These are phyloP conservation scores for Meganola albula DNA, from an alignment of 2,888 invertebrate species.

Conservation along the genomic window DNA sequence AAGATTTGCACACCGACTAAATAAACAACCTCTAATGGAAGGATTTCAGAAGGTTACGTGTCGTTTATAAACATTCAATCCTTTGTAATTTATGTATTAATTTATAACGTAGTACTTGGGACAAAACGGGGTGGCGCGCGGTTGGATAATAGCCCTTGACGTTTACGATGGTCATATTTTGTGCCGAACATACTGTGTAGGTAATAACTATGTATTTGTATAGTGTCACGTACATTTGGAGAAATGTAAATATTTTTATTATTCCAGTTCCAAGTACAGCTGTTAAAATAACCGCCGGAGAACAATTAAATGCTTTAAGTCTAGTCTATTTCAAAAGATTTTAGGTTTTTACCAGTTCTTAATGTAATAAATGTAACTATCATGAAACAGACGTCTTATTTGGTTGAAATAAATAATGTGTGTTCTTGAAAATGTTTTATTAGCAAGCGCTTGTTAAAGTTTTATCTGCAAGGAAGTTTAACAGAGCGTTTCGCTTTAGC, in stretches of 20 bases:
- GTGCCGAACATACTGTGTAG: conserved; percentile 16
- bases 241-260: background rate
- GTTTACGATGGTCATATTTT: conserved; percentile 27
- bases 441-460: conserved; percentile 37
- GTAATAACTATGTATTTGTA: conserved; percentile 15
- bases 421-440: too few species aligned
- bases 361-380: too few species aligned
- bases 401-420: too few species aligned
- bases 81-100: conserved; percentile 50
- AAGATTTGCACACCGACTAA: conserved; percentile 71
- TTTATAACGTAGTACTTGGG: conserved; percentile 32
- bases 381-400: too few species aligned
- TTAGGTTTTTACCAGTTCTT: too few species aligned
- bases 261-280: too few species aligned
- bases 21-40: conserved; percentile 75
- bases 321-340: too few species aligned
- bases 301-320: too few species aligned
- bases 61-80: conserved; percentile 57
- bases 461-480: conserved; percentile 46
- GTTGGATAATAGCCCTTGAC: conserved; percentile 20
- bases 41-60: conserved; percentile 65
- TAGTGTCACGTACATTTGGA: background rate
- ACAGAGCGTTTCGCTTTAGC: conserved; percentile 41
- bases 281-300: too few species aligned
- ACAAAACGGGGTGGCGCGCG: conserved; percentile 16